phyloP scores from a whole-genome alignment of 2,113 vertebrate genomes.

The Sphyrna mokarran region DNA sequence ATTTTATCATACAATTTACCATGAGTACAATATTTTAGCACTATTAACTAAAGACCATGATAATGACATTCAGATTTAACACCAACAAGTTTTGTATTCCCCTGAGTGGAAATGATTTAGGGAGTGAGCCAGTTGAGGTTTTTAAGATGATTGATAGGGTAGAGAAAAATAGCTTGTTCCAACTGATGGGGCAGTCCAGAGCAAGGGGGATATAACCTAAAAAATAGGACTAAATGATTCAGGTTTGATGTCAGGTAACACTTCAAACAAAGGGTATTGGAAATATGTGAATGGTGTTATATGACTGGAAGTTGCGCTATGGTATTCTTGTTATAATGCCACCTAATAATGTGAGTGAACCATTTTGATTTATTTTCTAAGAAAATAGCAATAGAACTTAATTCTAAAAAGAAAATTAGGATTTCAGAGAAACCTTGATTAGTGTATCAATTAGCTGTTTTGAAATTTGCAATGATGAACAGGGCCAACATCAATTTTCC shows the following conservation, averaged over 20 bases:
- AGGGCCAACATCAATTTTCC: not conserved
- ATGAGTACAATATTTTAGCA: not conserved
- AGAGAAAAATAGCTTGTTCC: not conserved
- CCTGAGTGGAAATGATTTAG: not conserved
- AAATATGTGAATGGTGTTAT: not conserved
- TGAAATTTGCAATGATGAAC: not conserved
- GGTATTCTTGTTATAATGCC: not conserved
- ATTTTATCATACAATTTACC: not conserved
- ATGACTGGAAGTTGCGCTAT: not conserved
- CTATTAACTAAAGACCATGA: not conserved
- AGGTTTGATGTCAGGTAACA: not conserved
- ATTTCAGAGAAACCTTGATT: not conserved
- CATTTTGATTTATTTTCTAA: not conserved
- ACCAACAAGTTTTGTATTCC: not conserved
- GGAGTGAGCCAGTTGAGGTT: not conserved
- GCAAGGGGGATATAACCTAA: not conserved
- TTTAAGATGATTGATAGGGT: not conserved
- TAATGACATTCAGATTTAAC: not conserved
- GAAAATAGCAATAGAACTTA: not conserved
- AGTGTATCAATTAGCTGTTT: not conserved
- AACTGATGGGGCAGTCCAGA: not conserved
- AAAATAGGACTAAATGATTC: not conserved
- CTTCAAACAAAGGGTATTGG: not conserved
- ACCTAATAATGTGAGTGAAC: not conserved
- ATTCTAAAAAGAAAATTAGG: not conserved